Evolutionary conservation across 2,113 vertebrate species (phyloP).

Genomic region (Sarotherodon lohbergeri): DNA sequence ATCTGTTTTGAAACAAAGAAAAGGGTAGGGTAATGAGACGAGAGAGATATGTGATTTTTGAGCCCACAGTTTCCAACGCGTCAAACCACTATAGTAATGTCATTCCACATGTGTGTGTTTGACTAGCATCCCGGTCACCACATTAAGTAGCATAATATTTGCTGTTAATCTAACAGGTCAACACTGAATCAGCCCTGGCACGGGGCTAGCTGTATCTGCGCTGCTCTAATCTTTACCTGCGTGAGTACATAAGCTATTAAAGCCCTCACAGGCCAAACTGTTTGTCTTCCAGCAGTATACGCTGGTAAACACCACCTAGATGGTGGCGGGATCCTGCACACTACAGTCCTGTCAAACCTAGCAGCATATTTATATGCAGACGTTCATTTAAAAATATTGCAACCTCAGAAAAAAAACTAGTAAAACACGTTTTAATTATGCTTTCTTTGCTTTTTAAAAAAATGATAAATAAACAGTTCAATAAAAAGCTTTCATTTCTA

Average conservation of each 20-base stretch:
- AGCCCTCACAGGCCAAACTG: not conserved
- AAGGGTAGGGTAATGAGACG: not conserved
- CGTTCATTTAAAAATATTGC: not conserved
- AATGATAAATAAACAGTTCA: not conserved
- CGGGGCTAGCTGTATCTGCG: not conserved
- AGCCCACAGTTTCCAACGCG: not conserved
- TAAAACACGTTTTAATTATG: not conserved
- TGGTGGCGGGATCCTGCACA: not conserved
- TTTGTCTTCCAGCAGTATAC: slow-evolving; percentile 16
- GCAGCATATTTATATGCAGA: not conserved
- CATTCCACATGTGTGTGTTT: not conserved
- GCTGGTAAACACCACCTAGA: slow-evolving; percentile 2
- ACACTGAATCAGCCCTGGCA: not conserved
- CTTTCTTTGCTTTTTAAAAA: not conserved
- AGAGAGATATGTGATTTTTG: not conserved
- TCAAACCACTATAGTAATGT: not conserved
- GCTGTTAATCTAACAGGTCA: slow-evolving; percentile 35
- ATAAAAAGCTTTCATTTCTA: not conserved
- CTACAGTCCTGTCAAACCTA: not conserved
- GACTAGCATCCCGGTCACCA: not conserved
- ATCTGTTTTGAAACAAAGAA: not conserved
- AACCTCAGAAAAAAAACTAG: not conserved
- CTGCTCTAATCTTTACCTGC: slow-evolving; percentile 5
- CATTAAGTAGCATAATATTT: slow-evolving; percentile 8
- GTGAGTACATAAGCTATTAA: slow-evolving; percentile 30